Evolutionary conservation across 2,113 vertebrate species (phyloP).

Genomic region (Gavia stellata): DNA sequence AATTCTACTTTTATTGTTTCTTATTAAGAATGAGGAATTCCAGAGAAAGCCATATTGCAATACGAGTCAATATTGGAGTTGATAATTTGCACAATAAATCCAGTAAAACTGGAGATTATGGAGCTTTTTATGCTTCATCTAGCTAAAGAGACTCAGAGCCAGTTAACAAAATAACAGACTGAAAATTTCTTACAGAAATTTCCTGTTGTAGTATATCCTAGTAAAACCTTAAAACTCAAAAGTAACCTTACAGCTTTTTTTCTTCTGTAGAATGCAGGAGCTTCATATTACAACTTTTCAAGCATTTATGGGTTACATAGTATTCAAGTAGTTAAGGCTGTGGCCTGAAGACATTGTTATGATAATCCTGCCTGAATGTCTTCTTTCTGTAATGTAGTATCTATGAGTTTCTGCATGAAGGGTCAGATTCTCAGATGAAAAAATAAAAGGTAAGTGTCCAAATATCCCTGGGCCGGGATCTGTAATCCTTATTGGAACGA

Average conservation of each 20-base stretch:
- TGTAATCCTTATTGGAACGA: not conserved
- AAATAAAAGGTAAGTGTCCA: not conserved
- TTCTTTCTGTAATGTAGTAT: not conserved
- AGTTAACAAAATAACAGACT: not conserved
- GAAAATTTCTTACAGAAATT: not conserved
- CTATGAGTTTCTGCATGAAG: not conserved
- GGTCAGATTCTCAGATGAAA: not conserved
- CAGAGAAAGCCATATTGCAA: not conserved
- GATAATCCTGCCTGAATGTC: not conserved
- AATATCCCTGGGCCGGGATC: not conserved
- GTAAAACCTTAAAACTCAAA: not conserved
- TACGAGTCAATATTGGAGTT: not conserved
- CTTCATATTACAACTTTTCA: not conserved
- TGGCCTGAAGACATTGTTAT: not conserved
- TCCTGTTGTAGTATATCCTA: not conserved
- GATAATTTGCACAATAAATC: not conserved
- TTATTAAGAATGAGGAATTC: not conserved
- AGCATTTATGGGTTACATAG: not conserved
- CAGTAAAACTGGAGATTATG: not conserved
- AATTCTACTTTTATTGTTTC: not conserved
- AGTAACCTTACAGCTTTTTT: not conserved
- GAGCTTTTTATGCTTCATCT: not conserved
- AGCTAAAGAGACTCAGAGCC: not conserved
- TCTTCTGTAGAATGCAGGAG: not conserved
- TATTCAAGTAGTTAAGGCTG: not conserved